Evolutionary conservation across 2,888 invertebrate species (phyloP).

Genomic region (Nemotelus pantherinus): DNA sequence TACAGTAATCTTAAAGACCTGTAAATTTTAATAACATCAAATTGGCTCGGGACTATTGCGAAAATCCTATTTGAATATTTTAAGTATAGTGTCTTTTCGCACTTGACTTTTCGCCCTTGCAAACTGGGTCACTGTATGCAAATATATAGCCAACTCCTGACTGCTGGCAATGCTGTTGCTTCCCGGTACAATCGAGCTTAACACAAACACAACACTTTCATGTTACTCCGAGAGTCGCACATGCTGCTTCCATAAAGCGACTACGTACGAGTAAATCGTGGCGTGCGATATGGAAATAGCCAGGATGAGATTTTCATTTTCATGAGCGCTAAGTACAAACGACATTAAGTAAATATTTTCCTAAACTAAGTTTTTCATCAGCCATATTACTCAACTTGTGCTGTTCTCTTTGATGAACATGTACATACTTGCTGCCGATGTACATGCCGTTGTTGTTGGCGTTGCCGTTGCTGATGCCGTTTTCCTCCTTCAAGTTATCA

Average conservation of each 20-base stretch:
- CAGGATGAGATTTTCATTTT: constrained; percentile 18
- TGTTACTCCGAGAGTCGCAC: background rate
- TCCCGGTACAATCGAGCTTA: background rate
- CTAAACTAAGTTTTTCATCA: constrained; percentile 17
- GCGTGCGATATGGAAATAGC: background rate
- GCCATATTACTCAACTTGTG: background rate
- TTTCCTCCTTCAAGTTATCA: background rate
- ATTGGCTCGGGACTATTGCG: constrained; percentile 25
- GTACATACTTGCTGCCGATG: too few relatives aligned
- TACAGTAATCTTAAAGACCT: constrained; percentile 36
- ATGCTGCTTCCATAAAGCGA: background rate
- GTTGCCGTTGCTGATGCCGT: too few relatives aligned
- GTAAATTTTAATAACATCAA: constrained; percentile 38
- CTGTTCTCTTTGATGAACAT: constrained; percentile 7
- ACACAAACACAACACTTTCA: constrained; percentile 9
- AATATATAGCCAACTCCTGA: constrained; percentile 10
- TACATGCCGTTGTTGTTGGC: too few relatives aligned
- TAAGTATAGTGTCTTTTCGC: constrained; percentile 14
- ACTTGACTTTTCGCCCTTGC: constrained; percentile 35
- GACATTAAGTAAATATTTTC: constrained; percentile 24
- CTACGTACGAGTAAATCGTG: background rate
- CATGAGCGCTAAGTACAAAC: constrained; percentile 3
- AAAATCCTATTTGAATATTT: constrained; percentile 39
- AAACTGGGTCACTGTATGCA: constrained; percentile 40
- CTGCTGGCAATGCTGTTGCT: background rate